These are phyloP conservation scores for Thamnophis sirtalis DNA, from an alignment of 2,113 vertebrate species.

Conservation along the genomic window DNA sequence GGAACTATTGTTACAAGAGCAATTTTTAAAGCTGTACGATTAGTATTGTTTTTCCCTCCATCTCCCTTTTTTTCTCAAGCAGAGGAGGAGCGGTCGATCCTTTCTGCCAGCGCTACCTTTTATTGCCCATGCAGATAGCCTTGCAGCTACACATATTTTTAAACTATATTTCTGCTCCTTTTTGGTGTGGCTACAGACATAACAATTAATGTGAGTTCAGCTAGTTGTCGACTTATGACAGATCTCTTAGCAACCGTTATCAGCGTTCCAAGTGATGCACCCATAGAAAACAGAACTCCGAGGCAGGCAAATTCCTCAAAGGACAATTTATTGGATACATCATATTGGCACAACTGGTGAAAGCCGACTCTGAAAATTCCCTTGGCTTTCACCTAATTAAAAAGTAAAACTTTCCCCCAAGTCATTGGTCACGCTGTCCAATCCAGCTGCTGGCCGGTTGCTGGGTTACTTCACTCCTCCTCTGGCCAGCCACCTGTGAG, in stretches of 20 bases:
- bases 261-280: no score
- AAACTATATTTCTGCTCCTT: not conserved
- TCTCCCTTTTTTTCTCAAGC: not conserved
- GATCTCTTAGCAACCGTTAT: not conserved
- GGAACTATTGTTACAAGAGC: not conserved
- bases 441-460: no score
- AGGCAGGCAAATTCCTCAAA: no score
- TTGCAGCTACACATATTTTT: not conserved
- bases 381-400: no score
- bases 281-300: no score
- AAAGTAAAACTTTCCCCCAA: no score
- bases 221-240: not conserved
- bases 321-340: no score
- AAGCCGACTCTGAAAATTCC: no score
- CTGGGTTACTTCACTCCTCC: no score
- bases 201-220: not conserved
- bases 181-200: not conserved
- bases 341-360: no score
- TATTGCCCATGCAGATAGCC: not conserved
- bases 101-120: not conserved
- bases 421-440: no score
- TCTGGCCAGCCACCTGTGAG: no score
- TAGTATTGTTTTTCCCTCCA: not conserved
- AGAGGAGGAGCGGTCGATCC: not conserved
- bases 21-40: not conserved